Conservation (phyloP, 2,888 invertebrate species). For the Drosophila mimetica region DNA sequence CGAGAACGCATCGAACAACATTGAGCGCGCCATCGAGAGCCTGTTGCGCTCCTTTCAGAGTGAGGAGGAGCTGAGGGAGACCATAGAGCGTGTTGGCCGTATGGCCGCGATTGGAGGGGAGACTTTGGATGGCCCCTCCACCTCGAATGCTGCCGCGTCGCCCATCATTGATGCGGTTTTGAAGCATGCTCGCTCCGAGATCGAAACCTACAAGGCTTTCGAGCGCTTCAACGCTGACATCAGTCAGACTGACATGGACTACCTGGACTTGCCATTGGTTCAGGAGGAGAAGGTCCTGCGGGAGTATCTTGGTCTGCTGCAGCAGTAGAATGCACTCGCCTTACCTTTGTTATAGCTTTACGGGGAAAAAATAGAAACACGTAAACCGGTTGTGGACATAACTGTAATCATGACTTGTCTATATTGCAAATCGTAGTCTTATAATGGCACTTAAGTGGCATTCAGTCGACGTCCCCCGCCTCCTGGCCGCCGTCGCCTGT, state of each 20-base stretch:
- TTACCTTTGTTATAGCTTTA: background rate
- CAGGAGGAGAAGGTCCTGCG: conserved; percentile 89
- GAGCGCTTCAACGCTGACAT: conserved; percentile 87
- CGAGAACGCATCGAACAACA: conserved; percentile 85
- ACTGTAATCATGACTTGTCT: conserved; percentile 64
- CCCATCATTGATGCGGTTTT: conserved; percentile 61
- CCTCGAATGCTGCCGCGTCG: conserved; percentile 50
- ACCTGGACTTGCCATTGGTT: conserved; percentile 89
- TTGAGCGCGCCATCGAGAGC: conserved; percentile 87
- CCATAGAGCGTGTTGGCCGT: conserved; percentile 80
- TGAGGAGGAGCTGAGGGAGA: conserved; percentile 71
- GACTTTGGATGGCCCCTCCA: conserved; percentile 48
- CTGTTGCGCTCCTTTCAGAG: conserved; percentile 84
- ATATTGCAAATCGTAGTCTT: conserved; percentile 59
- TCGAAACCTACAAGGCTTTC: conserved; percentile 85
- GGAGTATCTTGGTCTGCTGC: conserved; percentile 88
- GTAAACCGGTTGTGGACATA: conserved; percentile 54
- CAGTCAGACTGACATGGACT: conserved; percentile 88
- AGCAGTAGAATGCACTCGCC: conserved; percentile 59
- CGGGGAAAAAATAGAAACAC: background rate
- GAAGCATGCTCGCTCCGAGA: conserved; percentile 70
- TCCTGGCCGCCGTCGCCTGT: conserved; percentile 17
- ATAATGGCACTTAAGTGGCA: conserved; percentile 62
- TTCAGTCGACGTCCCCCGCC: background rate
- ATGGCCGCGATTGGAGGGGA: conserved; percentile 77